A percentile compares a stretch with the other conserved stretches of the same genome.
Conservation (phyloP, 2,888 invertebrate species). For the Drosophila neotestacea region DNA sequence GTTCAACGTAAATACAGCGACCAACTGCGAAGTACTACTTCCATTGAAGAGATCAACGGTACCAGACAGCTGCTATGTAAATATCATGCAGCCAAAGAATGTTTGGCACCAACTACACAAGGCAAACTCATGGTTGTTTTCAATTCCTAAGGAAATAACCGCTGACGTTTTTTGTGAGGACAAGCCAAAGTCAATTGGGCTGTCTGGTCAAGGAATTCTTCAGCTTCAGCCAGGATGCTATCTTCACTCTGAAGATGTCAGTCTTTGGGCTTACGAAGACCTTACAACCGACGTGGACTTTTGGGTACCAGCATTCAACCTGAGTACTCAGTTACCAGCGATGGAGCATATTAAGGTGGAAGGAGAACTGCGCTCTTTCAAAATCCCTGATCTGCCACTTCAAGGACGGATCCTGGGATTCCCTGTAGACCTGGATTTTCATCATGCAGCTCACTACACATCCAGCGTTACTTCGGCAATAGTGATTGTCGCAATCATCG, state of each 20-base stretch:
- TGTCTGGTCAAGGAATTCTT: neutral
- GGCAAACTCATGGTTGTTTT: neutral
- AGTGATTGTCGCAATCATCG: too few species aligned
- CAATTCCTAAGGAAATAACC: neutral
- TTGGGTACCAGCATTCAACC: neutral
- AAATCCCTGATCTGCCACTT: too few species aligned
- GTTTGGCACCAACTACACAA: neutral
- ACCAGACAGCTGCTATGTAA: neutral
- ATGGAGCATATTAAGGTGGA: neutral
- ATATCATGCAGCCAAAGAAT: neutral
- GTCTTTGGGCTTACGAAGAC: neutral
- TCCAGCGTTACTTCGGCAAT: too few species aligned
- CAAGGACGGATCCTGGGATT: too few species aligned
- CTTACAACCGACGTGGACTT: neutral
- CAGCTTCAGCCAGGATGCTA: slow-evolving; percentile 1
- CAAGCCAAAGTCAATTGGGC: neutral
- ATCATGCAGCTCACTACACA: too few species aligned
- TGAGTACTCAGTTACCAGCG: neutral
- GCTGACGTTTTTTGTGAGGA: too few species aligned
- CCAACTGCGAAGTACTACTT: neutral
- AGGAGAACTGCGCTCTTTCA: too few species aligned
- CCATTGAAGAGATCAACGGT: neutral
- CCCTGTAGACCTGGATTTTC: too few species aligned
- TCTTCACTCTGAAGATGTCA: neutral
- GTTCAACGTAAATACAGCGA: too few species aligned